Conservation (phyloP, 2,797 vertebrate genomes). For the Falco novaeseelandiae region DNA sequence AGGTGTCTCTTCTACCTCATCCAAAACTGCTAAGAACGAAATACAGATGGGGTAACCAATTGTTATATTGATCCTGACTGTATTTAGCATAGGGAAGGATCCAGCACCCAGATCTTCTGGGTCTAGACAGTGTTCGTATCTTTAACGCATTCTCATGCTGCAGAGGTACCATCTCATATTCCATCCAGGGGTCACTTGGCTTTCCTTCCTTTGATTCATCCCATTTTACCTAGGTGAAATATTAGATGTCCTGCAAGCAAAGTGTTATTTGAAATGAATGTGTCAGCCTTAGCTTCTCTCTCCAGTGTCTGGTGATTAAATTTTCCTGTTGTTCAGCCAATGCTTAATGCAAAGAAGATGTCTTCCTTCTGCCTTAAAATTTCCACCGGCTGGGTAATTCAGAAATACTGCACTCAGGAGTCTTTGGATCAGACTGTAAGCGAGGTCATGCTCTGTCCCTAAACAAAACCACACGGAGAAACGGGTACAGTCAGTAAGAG, state of each 20-base stretch:
- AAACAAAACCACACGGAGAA: not conserved
- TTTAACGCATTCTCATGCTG: not conserved
- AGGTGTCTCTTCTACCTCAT: not conserved
- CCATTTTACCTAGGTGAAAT: not conserved
- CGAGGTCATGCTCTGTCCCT: not conserved
- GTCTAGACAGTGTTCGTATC: not conserved
- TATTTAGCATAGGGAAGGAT: not conserved
- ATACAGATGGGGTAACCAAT: not conserved
- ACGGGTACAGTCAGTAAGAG: not conserved
- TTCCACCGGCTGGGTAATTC: not conserved
- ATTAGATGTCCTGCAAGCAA: not conserved
- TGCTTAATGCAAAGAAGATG: fast-evolving
- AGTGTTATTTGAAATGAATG: not conserved
- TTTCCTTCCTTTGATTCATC: not conserved
- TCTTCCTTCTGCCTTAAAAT: not conserved
- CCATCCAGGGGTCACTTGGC: fast-evolving
- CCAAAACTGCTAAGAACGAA: not conserved
- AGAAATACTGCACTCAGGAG: not conserved
- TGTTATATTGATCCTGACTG: not conserved
- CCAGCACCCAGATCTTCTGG: not conserved
- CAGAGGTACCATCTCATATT: not conserved
- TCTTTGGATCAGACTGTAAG: not conserved
- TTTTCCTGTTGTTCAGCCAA: not conserved
- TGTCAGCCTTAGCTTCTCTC: not conserved
- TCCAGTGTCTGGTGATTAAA: not conserved